Percentiles rank a stretch among this genome's conserved stretches.
Evolutionary conservation across 2,797 vertebrate species (phyloP).

Genomic region (Mus spretus): DNA sequence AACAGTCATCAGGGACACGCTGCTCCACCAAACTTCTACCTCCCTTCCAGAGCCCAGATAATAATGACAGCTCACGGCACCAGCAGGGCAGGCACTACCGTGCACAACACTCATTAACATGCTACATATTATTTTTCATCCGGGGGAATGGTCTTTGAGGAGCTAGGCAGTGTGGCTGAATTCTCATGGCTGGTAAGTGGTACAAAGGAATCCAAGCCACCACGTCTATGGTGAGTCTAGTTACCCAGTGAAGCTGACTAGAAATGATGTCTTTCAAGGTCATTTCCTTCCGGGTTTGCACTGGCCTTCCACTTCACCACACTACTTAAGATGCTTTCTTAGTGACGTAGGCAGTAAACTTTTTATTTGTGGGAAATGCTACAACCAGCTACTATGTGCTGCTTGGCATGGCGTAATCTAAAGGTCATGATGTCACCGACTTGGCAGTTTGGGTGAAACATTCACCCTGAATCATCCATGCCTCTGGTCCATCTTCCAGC

Average conservation of each 20-base stretch:
- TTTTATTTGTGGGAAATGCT: neutral
- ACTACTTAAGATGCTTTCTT: neutral
- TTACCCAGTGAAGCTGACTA: neutral
- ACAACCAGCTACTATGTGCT: neutral
- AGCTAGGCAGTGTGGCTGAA: neutral
- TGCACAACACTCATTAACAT: neutral
- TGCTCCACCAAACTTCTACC: neutral
- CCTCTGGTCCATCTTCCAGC: neutral
- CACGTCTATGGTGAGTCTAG: neutral
- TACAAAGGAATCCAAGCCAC: neutral
- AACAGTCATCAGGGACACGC: rapidly evolving
- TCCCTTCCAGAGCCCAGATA: neutral
- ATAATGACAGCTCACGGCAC: neutral
- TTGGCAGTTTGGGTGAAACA: neutral
- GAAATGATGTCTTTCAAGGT: neutral
- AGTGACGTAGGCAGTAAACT: neutral
- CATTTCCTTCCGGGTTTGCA: neutral
- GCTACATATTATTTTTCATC: neutral
- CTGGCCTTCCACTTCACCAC: neutral
- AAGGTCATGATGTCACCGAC: neutral
- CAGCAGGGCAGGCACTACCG: neutral
- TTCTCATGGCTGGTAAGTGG: neutral
- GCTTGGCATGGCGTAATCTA: neutral
- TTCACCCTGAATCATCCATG: neutral
- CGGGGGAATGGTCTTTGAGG: neutral